Evolutionary conservation across 1,140 invertebrate species (phyloP), one percentile per base, ranked within the genome.

Genomic region (Drosophila seguyi): DNA sequence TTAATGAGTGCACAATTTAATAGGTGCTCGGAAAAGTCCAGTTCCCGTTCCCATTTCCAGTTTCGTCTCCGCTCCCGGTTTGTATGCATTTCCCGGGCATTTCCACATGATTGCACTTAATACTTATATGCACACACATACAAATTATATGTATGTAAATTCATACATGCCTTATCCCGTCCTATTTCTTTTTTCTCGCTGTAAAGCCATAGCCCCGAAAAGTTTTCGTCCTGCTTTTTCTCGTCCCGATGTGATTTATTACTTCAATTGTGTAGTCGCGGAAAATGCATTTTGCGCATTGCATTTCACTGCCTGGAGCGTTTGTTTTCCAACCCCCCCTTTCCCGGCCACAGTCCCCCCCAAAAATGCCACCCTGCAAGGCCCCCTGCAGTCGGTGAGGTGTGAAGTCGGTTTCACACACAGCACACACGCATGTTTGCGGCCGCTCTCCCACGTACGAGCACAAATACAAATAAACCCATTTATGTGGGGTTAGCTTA

Each of bases 211-310:
- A 58, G 52, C 55, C 47, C 79, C 42, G 73, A 87, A 87, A 80
- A 52, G 36, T 68, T 14, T 59, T 11, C 50, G 31, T 25, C 63
- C 65, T 45, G 11, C 25, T 34, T 66, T 29, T 45, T 39, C 68
- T 48, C 39, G 31, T 31, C 27, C 31, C 29, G 16, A 41, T 48
- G 80, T 88, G 84, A 88, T 88, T 88, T 88, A 88, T 88, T 88
- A 88, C 81, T 88, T 90, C 84, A 87, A 87, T 87, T 87, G 84
- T 87, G 81, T 87, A 88, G 84, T 87, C 80, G 84, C 85, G 84
- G 80, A 82, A 87, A 87, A 87, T 87, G 84, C 84, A 87, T 87
- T 87, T 86, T 88, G 84, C 84, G 84, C 83, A 88, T 88, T 88
- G 84, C 84, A 87, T 87, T 87, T 88, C 84, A 87, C 88, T 84